Conservation (phyloP, 2,888 invertebrate species). For the Geotrupes spiniger region DNA sequence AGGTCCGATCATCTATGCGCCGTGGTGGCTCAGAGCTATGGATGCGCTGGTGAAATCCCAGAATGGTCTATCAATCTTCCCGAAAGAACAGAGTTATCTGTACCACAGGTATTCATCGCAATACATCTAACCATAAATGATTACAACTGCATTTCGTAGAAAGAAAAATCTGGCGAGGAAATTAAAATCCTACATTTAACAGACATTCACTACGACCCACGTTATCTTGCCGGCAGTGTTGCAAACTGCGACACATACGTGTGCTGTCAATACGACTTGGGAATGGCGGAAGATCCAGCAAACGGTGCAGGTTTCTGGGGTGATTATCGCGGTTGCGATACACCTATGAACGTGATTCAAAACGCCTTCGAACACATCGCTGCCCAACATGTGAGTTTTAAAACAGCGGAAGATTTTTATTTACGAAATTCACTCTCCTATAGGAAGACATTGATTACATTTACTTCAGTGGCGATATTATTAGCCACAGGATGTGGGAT, state of each 20-base stretch:
- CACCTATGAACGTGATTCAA: conserved; percentile 65
- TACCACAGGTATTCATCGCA: neutral
- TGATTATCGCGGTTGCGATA: conserved; percentile 74
- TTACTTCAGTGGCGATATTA: conserved; percentile 83
- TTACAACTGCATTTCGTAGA: too few species aligned
- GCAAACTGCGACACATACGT: conserved; percentile 73
- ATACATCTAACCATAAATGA: neutral
- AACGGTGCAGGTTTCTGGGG: conserved; percentile 75
- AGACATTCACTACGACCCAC: conserved; percentile 78
- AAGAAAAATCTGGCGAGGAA: too few species aligned
- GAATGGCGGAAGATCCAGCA: conserved; percentile 40
- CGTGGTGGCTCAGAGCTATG: conserved; percentile 52
- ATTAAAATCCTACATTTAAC: conserved; percentile 63
- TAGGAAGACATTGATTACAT: conserved; percentile 53
- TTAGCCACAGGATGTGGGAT: conserved; percentile 84
- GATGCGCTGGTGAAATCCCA: conserved; percentile 31
- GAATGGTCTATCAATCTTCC: conserved; percentile 38
- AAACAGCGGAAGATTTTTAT: conserved; percentile 3
- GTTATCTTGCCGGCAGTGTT: conserved; percentile 65
- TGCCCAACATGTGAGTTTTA: conserved; percentile 22
- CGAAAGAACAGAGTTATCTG: conserved; percentile 1
- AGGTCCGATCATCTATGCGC: conserved; percentile 57
- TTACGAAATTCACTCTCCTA: conserved; percentile 5
- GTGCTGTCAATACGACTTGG: conserved; percentile 71
- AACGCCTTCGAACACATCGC: conserved; percentile 49